Conservation (phyloP, 1,140 invertebrate species). For the Brachionus asplanchnoidis region DNA sequence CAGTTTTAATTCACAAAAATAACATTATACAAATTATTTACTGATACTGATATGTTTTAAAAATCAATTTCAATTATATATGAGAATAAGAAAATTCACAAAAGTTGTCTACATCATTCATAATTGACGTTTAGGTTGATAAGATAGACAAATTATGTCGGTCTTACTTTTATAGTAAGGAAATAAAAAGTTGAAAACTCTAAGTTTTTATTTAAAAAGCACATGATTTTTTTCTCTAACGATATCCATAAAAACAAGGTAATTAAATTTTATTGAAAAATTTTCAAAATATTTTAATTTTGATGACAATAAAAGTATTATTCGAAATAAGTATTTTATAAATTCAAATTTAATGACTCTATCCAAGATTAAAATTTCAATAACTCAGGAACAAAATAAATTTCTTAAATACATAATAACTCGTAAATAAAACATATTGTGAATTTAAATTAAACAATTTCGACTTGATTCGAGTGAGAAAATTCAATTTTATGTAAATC, state of each 20-base stretch:
- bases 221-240: background rate
- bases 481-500: constrained; percentile 20
- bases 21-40: too few relatives aligned
- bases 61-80: too few relatives aligned
- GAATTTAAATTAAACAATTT: constrained; percentile 17
- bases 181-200: background rate
- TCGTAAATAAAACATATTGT: background rate
- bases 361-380: background rate
- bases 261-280: background rate
- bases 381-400: background rate
- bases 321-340: background rate
- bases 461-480: background rate
- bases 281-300: background rate
- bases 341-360: background rate
- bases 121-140: background rate
- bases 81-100: background rate
- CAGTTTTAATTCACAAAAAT: too few relatives aligned
- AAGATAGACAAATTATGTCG: background rate
- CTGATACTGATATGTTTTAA: too few relatives aligned
- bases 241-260: background rate
- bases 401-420: background rate
- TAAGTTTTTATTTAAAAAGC: background rate
- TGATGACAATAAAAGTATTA: background rate
- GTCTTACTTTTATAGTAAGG: background rate
- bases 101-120: background rate